A percentile compares a stretch with the other conserved stretches of the same genome.
Conservation (phyloP, 2,113 vertebrate species). For the Mesitornis unicolor region DNA sequence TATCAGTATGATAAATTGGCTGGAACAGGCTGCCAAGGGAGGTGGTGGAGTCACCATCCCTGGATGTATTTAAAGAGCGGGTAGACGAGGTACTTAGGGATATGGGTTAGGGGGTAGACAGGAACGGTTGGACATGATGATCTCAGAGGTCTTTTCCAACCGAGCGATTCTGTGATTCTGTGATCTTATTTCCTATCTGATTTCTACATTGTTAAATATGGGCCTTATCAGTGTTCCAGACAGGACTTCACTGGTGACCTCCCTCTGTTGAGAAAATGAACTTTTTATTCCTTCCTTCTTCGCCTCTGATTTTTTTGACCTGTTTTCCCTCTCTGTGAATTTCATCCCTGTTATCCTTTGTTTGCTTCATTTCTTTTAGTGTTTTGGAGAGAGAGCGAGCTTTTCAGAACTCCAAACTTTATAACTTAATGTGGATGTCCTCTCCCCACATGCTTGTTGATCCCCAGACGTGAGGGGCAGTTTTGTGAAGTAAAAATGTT, state of each 20-base stretch:
- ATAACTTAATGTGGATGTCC: background rate
- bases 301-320: background rate
- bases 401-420: background rate
- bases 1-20: no score
- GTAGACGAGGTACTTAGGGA: no score
- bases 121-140: no score
- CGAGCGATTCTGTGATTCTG: background rate
- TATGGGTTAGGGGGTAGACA: no score
- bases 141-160: no score
- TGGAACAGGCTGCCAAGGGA: no score
- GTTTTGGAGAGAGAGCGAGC: background rate
- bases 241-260: background rate
- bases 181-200: background rate
- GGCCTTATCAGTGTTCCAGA: background rate
- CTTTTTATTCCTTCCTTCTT: background rate
- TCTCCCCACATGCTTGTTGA: background rate
- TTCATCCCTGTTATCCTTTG: background rate
- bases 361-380: background rate
- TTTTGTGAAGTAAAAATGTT: background rate
- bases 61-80: no score
- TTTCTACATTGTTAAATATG: background rate
- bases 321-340: background rate
- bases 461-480: background rate
- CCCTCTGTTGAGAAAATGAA: background rate
- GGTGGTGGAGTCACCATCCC: no score